Percentiles rank a stretch among this genome's conserved stretches.
phyloP scores from a whole-genome alignment of 2,113 vertebrate species.

The Lasiurus borealis region DNA sequence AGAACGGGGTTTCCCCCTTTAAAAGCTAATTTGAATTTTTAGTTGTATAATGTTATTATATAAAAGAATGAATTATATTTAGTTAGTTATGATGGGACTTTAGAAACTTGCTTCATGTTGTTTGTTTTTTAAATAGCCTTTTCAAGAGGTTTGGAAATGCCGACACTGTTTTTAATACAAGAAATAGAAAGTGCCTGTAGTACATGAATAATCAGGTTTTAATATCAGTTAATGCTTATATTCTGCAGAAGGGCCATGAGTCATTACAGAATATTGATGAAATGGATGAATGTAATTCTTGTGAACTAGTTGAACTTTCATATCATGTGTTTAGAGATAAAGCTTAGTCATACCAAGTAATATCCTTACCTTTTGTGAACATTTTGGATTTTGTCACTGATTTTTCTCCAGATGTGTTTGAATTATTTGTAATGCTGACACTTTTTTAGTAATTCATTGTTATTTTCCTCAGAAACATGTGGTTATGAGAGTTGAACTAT shows the following conservation, averaged over 20 bases:
- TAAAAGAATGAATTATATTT: constrained; percentile 42
- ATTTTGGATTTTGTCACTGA: constrained; percentile 62
- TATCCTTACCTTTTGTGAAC: constrained; percentile 65
- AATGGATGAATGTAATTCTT: constrained; percentile 60
- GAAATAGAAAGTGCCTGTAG: constrained; percentile 45
- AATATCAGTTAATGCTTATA: constrained; percentile 46
- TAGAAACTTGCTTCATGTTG: neutral
- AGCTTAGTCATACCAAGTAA: constrained; percentile 64
- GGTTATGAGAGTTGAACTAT: constrained; percentile 54
- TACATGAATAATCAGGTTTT: constrained; percentile 41
- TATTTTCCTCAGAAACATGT: constrained; percentile 57
- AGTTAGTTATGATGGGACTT: constrained; percentile 21
- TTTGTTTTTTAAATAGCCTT: constrained; percentile 36
- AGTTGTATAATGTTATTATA: constrained; percentile 31
- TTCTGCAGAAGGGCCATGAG: constrained; percentile 41
- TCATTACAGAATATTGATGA: constrained; percentile 57
- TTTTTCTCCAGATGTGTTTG: constrained; percentile 65
- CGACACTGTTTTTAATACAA: constrained; percentile 41
- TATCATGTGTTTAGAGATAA: constrained; percentile 58
- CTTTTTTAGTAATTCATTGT: constrained; percentile 40
- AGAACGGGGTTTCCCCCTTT: constrained; percentile 69
- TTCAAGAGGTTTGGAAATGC: constrained; percentile 51
- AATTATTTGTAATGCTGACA: constrained; percentile 53
- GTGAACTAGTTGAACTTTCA: constrained; percentile 43
- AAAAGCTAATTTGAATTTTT: constrained; percentile 42